Conservation (phyloP, 2,888 invertebrate genomes). For the Macrophya annulata region DNA sequence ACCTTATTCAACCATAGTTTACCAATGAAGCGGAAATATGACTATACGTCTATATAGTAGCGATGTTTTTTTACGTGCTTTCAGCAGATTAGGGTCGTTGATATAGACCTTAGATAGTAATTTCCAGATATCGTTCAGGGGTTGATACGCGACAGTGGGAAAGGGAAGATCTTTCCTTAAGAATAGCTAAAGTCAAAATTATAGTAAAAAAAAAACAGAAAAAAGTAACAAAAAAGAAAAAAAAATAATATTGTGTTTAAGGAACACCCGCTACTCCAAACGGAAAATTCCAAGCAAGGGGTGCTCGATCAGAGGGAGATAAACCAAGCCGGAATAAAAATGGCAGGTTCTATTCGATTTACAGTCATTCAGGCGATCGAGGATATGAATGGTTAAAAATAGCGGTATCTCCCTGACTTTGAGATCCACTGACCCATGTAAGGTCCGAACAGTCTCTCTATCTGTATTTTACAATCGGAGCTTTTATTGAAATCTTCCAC, state of each 20-base stretch:
- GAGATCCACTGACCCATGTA: slow-evolving; percentile 74
- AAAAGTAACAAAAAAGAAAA: neutral
- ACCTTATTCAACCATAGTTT: slow-evolving; percentile 3
- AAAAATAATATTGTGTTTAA: neutral
- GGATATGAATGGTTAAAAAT: slow-evolving; percentile 11
- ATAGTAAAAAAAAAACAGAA: neutral
- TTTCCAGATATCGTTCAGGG: neutral
- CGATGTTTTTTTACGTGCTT: slow-evolving; percentile 30
- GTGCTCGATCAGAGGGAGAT: slow-evolving; percentile 46
- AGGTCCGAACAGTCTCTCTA: slow-evolving; percentile 70
- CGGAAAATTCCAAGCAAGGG: slow-evolving; percentile 10
- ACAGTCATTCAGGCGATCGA: slow-evolving; percentile 38
- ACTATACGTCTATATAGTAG: neutral
- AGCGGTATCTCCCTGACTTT: slow-evolving; percentile 65
- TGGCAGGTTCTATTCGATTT: slow-evolving; percentile 38
- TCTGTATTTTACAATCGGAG: slow-evolving; percentile 74
- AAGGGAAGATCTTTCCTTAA: neutral
- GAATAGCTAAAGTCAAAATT: neutral
- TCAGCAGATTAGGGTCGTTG: slow-evolving; percentile 47
- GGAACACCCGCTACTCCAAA: slow-evolving; percentile 29
- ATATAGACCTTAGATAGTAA: slow-evolving; percentile 24
- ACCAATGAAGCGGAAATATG: slow-evolving; percentile 49
- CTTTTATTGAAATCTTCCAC: slow-evolving; percentile 76
- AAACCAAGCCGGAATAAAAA: slow-evolving; percentile 21
- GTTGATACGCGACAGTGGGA: neutral